Percentiles rank a stretch among this genome's conserved stretches.
phyloP scores from a whole-genome alignment of 2,113 vertebrate species.

The Melanocharis versteri region DNA sequence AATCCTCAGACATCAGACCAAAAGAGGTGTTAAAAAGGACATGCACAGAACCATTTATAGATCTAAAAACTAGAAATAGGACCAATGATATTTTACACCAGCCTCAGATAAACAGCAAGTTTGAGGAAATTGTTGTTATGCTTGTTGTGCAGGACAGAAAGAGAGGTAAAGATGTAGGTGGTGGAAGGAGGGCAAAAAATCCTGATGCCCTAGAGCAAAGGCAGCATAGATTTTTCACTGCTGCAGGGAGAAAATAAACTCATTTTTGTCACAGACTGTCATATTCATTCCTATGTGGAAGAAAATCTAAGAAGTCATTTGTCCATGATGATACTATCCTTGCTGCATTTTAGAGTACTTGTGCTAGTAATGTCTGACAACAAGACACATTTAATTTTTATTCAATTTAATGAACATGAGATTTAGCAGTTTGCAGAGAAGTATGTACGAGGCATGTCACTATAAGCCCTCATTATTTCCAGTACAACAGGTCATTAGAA shows the following conservation, averaged over 20 bases:
- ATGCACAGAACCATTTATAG: accelerated
- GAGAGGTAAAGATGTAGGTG: not conserved
- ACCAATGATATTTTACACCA: not conserved
- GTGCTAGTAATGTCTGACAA: not conserved
- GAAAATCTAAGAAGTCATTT: not conserved
- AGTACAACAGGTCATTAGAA: not conserved
- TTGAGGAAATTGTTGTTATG: not conserved
- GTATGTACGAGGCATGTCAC: accelerated
- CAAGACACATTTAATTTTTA: not conserved
- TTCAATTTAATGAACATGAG: not conserved
- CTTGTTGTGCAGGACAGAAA: not conserved
- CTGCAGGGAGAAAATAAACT: not conserved
- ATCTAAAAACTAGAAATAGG: not conserved
- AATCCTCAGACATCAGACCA: not conserved
- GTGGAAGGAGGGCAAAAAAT: not conserved
- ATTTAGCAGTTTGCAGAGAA: not conserved
- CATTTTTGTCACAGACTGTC: not conserved
- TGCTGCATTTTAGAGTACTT: not conserved
- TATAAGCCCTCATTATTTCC: not conserved
- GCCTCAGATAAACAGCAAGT: not conserved
- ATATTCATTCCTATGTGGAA: not conserved
- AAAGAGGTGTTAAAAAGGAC: not conserved
- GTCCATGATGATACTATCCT: not conserved
- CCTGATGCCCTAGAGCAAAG: not conserved
- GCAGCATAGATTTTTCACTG: not conserved